A percentile compares a stretch with the other conserved stretches of the same genome.
phyloP scores from a whole-genome alignment of 92 coral and sea anemone species.

The Chrysogorgia sp. region DNA sequence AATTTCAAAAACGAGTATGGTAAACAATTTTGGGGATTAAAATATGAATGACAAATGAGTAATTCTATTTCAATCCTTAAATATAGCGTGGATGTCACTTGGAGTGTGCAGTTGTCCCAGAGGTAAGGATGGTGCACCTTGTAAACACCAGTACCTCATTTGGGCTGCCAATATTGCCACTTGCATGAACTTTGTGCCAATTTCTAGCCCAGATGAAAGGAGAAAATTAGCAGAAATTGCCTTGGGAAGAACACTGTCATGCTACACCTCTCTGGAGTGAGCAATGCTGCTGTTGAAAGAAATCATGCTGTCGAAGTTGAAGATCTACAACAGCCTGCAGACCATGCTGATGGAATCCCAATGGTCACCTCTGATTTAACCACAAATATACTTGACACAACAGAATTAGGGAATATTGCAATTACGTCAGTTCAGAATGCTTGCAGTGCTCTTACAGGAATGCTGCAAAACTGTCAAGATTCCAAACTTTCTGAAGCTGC shows the following conservation, averaged over 20 bases:
- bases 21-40: too few relatives aligned
- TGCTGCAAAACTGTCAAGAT: constrained; percentile 58
- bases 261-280: background rate
- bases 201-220: constrained; percentile 44
- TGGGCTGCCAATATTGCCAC: constrained; percentile 64
- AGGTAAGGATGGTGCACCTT: constrained; percentile 64
- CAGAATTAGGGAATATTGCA: constrained; percentile 24
- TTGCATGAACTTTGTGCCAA: constrained; percentile 64
- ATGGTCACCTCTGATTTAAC: constrained; percentile 37
- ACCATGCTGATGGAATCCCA: constrained; percentile 24
- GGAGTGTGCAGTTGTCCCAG: constrained; percentile 64
- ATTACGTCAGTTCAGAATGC: constrained; percentile 50
- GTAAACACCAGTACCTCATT: constrained; percentile 62
- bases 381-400: constrained; percentile 44
- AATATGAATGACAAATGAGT: too few relatives aligned
- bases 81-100: constrained; percentile 64
- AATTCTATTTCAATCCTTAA: constrained; percentile 13
- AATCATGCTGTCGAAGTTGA: background rate
- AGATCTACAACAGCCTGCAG: background rate
- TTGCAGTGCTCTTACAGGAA: constrained; percentile 51
- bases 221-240: constrained; percentile 22
- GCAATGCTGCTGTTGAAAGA: background rate
- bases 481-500: constrained; percentile 57
- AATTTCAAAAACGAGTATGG: too few relatives aligned
- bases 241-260: constrained; percentile 22